These are phyloP conservation scores for Spinus pinus DNA, from an alignment of 2,797 vertebrate genomes.

Conservation along the genomic window DNA sequence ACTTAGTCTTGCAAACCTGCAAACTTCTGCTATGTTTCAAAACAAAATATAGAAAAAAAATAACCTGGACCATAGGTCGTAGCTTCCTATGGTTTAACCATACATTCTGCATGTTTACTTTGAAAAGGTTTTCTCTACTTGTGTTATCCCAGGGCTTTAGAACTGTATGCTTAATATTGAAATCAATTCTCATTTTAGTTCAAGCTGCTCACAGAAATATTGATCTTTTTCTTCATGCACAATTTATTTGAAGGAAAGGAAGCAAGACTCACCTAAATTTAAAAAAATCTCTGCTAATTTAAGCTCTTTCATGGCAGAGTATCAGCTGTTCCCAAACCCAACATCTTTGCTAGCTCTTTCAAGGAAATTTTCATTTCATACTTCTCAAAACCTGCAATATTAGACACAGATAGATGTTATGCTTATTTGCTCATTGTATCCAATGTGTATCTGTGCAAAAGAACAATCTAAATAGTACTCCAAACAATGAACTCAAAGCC, in stretches of 20 bases:
- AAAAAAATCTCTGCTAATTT: neutral
- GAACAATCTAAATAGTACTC: neutral
- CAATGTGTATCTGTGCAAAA: neutral
- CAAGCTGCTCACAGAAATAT: neutral
- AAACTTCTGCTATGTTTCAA: neutral
- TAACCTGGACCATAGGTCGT: neutral
- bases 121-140: neutral
- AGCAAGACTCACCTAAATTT: neutral
- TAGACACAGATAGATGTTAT: neutral
- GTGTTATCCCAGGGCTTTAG: neutral
- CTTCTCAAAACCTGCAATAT: neutral
- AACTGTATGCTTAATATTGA: neutral
- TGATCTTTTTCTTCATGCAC: neutral
- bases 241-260: neutral
- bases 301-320: neutral
- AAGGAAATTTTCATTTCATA: neutral
- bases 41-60: neutral
- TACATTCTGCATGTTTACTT: neutral
- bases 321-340: neutral
- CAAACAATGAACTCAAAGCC: neutral
- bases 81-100: neutral
- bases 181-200: constrained; percentile 16
- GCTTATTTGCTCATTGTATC: neutral
- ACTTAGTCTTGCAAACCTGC: neutral
- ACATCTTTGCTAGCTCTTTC: neutral